Evolutionary conservation across 2,113 vertebrate genomes (phyloP), one percentile per base, ranked within the genome.

Genomic region (Myxocyprinus asiaticus): DNA sequence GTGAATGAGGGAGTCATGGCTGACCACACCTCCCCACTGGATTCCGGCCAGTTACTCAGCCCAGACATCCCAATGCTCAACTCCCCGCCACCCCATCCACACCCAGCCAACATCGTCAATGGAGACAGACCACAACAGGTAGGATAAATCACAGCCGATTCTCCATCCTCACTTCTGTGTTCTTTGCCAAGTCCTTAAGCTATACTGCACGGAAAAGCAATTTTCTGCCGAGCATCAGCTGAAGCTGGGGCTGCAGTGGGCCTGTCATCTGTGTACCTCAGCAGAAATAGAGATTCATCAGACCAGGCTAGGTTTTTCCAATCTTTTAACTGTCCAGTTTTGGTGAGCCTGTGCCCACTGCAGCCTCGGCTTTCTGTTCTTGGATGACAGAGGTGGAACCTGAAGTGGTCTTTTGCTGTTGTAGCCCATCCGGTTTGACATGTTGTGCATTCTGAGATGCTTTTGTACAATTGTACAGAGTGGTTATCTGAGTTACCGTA

Each of bases 41-140:
- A 98, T 92, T 94, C 94, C 89, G 89, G 95, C 93, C 95, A 95
- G 77, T 93, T 97, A 91, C 93, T 96, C 91, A 95, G 92, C 92
- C 92, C 94, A 87, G 96, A 98, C 88, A 94, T 97, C 88, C 95
- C 96, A 87, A 94, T 97, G 84, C 92, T 98, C 50, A 92, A 86
- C 45, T 90, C 92, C 11, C 90, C 91, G 43, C 89, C 94, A 80
- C 93, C 96, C 86, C 91, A 95, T 82, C 88, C 93, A 66, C 74
- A 79, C 53, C 83, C 76, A 14, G 51, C 79, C 66, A 79, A 44
- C 67, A 96, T 98, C 92, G 95, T 97, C 91, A 98, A 97, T 68
- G 96, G 96, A 61, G 96, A 99, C 85, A 96, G 96, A 85, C 93
- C 95, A 78, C 96, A 98, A 88, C 97, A 99, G 96, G 97, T 99